phyloP scores from a whole-genome alignment of 2,113 vertebrate species.

The Actenoides hombroni region DNA sequence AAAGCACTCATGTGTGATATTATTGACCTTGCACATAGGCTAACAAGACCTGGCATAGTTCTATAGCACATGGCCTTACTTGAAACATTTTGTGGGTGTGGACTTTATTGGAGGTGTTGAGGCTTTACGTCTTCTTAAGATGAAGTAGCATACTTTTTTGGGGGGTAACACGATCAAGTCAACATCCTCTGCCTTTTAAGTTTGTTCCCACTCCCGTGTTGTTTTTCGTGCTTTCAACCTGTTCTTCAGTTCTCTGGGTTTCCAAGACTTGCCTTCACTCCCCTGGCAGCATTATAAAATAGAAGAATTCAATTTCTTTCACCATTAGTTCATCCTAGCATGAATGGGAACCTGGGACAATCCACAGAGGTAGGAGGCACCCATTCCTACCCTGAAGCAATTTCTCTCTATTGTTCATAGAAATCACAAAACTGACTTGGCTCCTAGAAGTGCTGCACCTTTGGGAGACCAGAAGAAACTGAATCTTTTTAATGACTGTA shows the following conservation, averaged over 20 bases:
- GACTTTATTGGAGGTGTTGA: neutral
- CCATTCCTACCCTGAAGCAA: neutral
- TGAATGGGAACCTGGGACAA: neutral
- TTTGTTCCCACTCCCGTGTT: neutral
- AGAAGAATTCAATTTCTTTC: neutral
- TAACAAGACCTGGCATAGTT: neutral
- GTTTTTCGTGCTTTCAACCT: neutral
- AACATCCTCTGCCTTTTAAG: neutral
- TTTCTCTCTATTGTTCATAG: neutral
- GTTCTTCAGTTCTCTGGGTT: neutral
- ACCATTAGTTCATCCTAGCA: neutral
- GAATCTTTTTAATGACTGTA: neutral
- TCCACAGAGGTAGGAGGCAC: neutral
- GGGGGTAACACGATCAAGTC: neutral
- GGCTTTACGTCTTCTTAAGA: neutral
- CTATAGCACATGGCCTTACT: neutral
- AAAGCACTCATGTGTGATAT: neutral
- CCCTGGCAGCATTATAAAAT: neutral
- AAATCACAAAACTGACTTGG: neutral
- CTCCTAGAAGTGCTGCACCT: neutral
- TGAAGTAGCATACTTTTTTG: neutral
- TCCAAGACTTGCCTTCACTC: neutral
- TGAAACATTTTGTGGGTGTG: neutral
- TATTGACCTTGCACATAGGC: neutral
- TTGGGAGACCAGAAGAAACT: neutral